Evolutionary conservation across 1,140 invertebrate genomes (phyloP), one percentile per base, ranked within the genome.

Genomic region (Lordiphosa mommai): DNA sequence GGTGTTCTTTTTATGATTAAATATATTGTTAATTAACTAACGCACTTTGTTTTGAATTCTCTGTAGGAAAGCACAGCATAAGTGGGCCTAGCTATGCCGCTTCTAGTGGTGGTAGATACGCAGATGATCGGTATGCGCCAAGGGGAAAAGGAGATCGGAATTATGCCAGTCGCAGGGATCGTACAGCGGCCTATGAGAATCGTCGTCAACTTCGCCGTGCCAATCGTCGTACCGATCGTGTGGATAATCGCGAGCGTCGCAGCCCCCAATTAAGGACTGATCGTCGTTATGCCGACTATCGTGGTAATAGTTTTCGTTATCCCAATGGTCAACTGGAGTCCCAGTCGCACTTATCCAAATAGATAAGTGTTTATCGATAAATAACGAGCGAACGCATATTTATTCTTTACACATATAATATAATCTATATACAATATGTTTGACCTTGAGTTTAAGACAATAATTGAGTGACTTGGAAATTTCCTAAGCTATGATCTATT

Each of bases 31-130:
- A 23, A n/a, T 27, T 13, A 23, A 27, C 13, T 23, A 1, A 10
- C 17, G 5, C 8, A 13, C 17, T 6, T 16, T 1, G 0, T 9
- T 2, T 41, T 32, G 6, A 43, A 43, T 27, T 43, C 40, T 43
- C 20, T 43, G 9, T 16, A 69, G 73, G 30, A 7, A 53, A 27
- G 2, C 68, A 79, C 13, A 51, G 17, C 4, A 23, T 79, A 13
- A 64, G 36, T 17, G 73, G 73, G 2, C 68, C 68, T 1, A 8
- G n/a, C 0, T 12, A 66, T 2, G 17, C 34, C 0, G 73, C 73
- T 6, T 51, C 63, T 1, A 60, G 61, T 17, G 53, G 60, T 6
- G 17, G 48, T 9, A 30, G n/a, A 13, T 1, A 16, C 1, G 40
- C n/a, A 16, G 9, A 17, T 27, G 40, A n/a, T 1, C 41, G 16